phyloP scores from a whole-genome alignment of 2,113 vertebrate genomes.

The Dromas ardeola region DNA sequence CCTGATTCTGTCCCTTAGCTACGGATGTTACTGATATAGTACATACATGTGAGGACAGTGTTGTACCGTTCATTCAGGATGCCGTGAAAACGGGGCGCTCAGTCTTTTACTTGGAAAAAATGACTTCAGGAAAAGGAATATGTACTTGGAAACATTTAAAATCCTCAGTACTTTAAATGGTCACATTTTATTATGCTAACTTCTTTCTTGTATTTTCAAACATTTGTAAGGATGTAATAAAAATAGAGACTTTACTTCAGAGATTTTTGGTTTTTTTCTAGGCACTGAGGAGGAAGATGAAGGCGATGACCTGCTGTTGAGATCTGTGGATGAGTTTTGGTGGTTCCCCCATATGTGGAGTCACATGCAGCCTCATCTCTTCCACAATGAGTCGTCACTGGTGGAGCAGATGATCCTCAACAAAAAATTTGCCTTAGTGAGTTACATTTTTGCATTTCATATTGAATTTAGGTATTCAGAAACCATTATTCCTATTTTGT shows the following conservation, averaged over 20 bases:
- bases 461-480: not conserved
- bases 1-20: not conserved
- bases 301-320: conserved; percentile 89
- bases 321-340: conserved; percentile 94
- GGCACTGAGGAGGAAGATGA: conserved; percentile 91
- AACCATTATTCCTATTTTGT: not conserved
- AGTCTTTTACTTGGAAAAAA: not conserved
- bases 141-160: not conserved
- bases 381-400: conserved; percentile 94
- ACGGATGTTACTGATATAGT: not conserved
- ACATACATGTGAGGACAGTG: not conserved
- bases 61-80: not conserved
- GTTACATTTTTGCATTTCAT: conserved; percentile 31
- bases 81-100: not conserved
- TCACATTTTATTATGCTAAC: not conserved
- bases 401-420: conserved; percentile 99
- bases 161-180: not conserved
- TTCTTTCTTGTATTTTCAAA: not conserved
- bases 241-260: not conserved
- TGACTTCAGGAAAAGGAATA: not conserved
- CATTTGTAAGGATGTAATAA: not conserved
- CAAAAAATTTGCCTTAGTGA: conserved; percentile 97
- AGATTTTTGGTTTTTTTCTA: conserved; percentile 14
- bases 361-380: conserved; percentile 98
- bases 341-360: conserved; percentile 99